Conservation (phyloP, 1,140 invertebrate species). For the Microplitis demolitor region DNA sequence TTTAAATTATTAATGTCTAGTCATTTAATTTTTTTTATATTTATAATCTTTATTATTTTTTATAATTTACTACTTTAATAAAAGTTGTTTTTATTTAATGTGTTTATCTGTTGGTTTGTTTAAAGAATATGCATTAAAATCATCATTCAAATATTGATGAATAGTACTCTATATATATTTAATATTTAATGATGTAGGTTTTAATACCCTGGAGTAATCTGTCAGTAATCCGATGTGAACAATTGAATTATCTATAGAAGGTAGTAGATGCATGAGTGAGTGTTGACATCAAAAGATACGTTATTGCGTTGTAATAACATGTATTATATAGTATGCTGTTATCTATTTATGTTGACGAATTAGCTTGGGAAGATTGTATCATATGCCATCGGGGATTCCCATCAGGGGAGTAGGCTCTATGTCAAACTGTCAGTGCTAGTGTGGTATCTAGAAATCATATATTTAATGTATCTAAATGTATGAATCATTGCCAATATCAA, state of each 20-base stretch:
- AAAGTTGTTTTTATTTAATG: background rate
- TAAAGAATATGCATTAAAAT: background rate
- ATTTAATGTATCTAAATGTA: too few species aligned
- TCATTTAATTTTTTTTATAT: background rate
- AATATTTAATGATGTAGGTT: conserved; percentile 13
- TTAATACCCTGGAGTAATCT: background rate
- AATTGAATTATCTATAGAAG: conserved; percentile 11
- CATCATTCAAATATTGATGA: background rate
- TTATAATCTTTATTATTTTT: background rate
- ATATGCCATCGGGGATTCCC: conserved; percentile 13
- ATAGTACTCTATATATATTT: background rate
- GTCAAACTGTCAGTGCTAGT: background rate
- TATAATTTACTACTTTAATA: background rate
- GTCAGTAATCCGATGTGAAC: background rate
- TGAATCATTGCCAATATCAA: too few species aligned
- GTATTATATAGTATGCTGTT: conserved; percentile 29
- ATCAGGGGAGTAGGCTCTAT: background rate
- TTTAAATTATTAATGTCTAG: background rate
- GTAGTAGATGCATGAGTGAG: too few species aligned
- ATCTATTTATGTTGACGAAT: conserved; percentile 47
- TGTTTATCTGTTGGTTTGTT: background rate
- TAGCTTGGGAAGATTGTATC: conserved; percentile 36
- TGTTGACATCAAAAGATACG: background rate
- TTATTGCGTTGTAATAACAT: background rate
- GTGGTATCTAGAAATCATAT: too few species aligned